Evolutionary conservation across 2,888 invertebrate species (phyloP).

Genomic region (Rhagophthalmus giganteus): DNA sequence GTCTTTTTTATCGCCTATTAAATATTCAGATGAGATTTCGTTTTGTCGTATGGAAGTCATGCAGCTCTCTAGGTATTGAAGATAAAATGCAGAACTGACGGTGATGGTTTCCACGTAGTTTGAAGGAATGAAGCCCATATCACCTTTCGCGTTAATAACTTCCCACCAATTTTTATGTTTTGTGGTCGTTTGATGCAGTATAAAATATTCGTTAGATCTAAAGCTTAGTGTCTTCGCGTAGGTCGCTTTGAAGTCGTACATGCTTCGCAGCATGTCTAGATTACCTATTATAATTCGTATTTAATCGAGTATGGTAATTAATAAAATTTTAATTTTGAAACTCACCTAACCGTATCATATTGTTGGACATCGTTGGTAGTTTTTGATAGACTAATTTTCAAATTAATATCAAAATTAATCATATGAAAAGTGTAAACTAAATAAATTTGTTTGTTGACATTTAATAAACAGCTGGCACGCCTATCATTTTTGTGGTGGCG

Average conservation of each 20-base stretch:
- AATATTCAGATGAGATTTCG: conserved; percentile 40
- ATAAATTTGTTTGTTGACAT: conserved; percentile 15
- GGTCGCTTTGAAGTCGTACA: conserved; percentile 83
- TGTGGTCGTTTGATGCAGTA: conserved; percentile 75
- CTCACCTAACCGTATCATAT: conserved; percentile 27
- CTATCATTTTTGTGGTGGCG: conserved; percentile 3
- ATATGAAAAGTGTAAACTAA: conserved; percentile 8
- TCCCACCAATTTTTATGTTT: conserved; percentile 89
- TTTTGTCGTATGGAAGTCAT: conserved; percentile 56
- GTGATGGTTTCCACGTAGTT: conserved; percentile 82
- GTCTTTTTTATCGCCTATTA: conserved; percentile 63
- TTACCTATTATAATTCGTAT: conserved; percentile 59
- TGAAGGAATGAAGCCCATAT: conserved; percentile 83
- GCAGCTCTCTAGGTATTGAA: conserved; percentile 72
- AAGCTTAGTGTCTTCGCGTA: conserved; percentile 83
- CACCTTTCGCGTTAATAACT: conserved; percentile 79
- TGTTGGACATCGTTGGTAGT: conserved; percentile 24
- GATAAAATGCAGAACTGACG: conserved; percentile 71
- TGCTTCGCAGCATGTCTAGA: conserved; percentile 79
- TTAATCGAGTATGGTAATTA: conserved; percentile 2
- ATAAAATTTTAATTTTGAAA: not conserved
- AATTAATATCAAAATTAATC: conserved; percentile 3
- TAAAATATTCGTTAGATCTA: conserved; percentile 77
- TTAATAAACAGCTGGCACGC: conserved; percentile 17
- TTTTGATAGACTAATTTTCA: conserved; percentile 5